A percentile compares a stretch with the other conserved stretches of the same genome.
phyloP scores from a whole-genome alignment of 2,888 invertebrate species.

The Polyommatus icarus region DNA sequence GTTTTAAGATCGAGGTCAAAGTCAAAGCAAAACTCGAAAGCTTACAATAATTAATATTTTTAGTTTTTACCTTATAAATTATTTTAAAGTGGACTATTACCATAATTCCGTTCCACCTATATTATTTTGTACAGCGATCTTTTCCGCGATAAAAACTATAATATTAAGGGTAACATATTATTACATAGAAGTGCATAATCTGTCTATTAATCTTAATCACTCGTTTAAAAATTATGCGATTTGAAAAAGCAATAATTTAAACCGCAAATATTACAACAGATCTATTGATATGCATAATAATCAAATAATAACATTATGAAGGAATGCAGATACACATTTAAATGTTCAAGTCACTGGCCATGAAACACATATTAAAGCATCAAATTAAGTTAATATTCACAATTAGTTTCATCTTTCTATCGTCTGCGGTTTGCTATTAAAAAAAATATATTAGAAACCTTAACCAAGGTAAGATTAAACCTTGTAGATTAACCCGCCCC shows the following conservation, averaged over 20 bases:
- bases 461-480: not conserved
- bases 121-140: not conserved
- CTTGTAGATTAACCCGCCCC: not conserved
- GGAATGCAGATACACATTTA: not conserved
- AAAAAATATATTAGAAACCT: not conserved
- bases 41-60: not conserved
- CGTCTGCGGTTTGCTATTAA: not conserved
- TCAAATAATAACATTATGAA: not conserved
- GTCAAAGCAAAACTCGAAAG: not conserved
- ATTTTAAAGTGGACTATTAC: no score
- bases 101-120: not conserved
- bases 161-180: no score
- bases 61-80: no score
- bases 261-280: not conserved
- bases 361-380: not conserved
- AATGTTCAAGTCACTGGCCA: not conserved
- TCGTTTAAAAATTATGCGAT: not conserved
- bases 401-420: not conserved
- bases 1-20: not conserved
- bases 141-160: no score
- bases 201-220: not conserved
- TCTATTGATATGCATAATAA: not conserved
- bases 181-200: not conserved
- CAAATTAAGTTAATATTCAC: not conserved
- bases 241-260: not conserved